Percentiles rank a stretch among this genome's conserved stretches.
These are phyloP conservation scores for Gnathonemus longibarbis DNA, from an alignment of 2,113 vertebrate genomes.

Conservation along the genomic window DNA sequence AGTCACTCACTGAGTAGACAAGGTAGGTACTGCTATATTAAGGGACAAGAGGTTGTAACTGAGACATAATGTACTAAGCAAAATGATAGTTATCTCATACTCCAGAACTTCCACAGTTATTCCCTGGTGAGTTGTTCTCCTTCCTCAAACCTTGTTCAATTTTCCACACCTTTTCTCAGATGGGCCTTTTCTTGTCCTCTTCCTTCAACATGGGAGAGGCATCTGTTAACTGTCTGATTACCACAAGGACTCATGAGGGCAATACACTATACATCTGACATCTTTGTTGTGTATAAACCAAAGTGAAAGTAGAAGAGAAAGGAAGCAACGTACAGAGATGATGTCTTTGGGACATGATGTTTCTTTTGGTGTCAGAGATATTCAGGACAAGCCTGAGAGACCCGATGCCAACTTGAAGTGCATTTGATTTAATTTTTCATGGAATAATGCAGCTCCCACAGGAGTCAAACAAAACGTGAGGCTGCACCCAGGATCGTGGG, in stretches of 20 bases:
- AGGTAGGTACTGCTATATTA: background rate
- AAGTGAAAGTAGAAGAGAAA: background rate
- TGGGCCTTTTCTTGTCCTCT: background rate
- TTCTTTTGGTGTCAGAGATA: background rate
- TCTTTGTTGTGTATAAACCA: background rate
- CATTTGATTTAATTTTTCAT: background rate
- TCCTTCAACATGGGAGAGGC: background rate
- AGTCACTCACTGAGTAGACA: background rate
- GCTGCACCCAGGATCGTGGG: background rate
- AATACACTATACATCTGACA: background rate
- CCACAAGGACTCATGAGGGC: background rate
- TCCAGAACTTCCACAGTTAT: constrained; percentile 72
- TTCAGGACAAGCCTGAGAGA: background rate
- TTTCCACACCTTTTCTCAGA: constrained; percentile 63
- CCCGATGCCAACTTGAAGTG: background rate
- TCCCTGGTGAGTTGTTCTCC: constrained; percentile 69
- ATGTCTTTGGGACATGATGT: background rate
- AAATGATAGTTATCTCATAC: constrained; percentile 54
- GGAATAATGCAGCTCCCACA: background rate
- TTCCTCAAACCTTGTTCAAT: constrained; percentile 61
- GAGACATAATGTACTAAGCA: background rate
- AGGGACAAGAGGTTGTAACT: background rate
- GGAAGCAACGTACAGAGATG: background rate
- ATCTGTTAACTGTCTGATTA: background rate
- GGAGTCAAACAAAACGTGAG: background rate